Base-by-base conservation (phyloP, 35 echinoderm and acorn worm genomes). In the Eucidaris tribuloides region DNA sequence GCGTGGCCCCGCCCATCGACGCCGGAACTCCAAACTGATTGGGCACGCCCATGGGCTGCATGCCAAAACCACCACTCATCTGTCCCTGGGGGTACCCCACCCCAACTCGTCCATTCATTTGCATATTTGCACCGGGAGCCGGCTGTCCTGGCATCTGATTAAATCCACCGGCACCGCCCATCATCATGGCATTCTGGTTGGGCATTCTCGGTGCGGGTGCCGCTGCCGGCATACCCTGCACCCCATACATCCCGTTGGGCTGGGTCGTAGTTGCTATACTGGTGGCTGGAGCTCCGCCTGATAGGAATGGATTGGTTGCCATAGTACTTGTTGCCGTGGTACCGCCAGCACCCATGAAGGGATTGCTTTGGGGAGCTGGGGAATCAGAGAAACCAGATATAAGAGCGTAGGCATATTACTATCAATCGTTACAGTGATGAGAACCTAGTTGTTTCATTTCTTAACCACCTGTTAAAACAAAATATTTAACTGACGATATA, bases 91-190 rank as follows among this genome's bases (percentile, higher is more conserved):
- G 41, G 14, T 24, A 38, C 68, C 68, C 68, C 13, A 40, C 34
- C 68, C 34, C 68, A 14, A 74, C 68, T 38, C 68, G 29, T 41
- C 68, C 68, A 74, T 74, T 74, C 68, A 74, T 74, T 74, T 74
- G 68, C 68, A 74, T 74, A 74, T 74, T 74, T 5, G 68, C 68
- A 35, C 68, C 68, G n/a, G n/a, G n/a, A 41, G 68, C 28, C 7
- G 17, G 64, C 31, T 68, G 64, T 35, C 7, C 14, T 25, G 68
- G 68, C 41, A 44, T 44, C 37, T 44, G 68, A 33, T 44, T n/a
- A 32, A 35, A 35, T 74, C 68, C 68, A n/a, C 68, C 68, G 29
- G 35, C 34, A 35, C 34, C 68, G 29, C 28, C 3, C 9, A 74
- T 44, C 68, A 74, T 74, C 68, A 74, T 74, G 44, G 33, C n/a